phyloP scores from a whole-genome alignment of 2,888 invertebrate species.

The Ditula angustiorana region DNA sequence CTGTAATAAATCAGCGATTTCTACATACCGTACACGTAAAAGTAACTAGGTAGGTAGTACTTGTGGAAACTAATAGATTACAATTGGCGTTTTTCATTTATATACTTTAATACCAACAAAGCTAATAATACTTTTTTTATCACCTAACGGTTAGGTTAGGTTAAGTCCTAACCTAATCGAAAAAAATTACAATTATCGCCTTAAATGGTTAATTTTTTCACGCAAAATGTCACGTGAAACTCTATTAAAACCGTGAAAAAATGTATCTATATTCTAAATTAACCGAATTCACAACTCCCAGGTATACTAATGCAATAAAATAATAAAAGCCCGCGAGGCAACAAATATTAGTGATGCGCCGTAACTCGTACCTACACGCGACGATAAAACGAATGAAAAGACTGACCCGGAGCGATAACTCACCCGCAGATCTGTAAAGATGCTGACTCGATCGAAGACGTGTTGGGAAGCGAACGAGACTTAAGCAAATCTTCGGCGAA shows the following conservation, averaged over 20 bases:
- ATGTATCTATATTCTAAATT: conserved; percentile 19
- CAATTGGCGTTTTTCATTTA: background rate
- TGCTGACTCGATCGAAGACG: conserved; percentile 56
- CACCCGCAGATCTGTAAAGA: conserved; percentile 65
- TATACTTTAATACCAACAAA: too few species aligned
- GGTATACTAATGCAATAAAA: conserved; percentile 42
- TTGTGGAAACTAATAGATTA: background rate
- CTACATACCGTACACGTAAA: background rate
- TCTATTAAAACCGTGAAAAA: conserved; percentile 5
- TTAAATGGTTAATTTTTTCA: background rate
- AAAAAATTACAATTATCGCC: too few species aligned
- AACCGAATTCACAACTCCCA: conserved; percentile 34
- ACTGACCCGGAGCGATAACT: conserved; percentile 60
- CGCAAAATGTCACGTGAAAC: background rate
- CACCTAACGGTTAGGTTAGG: too few species aligned
- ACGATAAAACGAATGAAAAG: conserved; percentile 66
- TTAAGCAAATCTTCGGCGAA: background rate
- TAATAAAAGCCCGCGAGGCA: conserved; percentile 44
- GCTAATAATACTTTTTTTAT: too few species aligned
- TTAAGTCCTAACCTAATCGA: too few species aligned
- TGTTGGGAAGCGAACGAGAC: conserved; percentile 42
- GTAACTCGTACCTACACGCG: conserved; percentile 53
- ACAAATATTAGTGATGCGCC: conserved; percentile 34
- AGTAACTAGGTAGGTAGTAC: background rate
- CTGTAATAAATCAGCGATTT: conserved; percentile 39